phyloP scores from a whole-genome alignment of 1,140 invertebrate genomes.

The Parapsyche elsis region DNA sequence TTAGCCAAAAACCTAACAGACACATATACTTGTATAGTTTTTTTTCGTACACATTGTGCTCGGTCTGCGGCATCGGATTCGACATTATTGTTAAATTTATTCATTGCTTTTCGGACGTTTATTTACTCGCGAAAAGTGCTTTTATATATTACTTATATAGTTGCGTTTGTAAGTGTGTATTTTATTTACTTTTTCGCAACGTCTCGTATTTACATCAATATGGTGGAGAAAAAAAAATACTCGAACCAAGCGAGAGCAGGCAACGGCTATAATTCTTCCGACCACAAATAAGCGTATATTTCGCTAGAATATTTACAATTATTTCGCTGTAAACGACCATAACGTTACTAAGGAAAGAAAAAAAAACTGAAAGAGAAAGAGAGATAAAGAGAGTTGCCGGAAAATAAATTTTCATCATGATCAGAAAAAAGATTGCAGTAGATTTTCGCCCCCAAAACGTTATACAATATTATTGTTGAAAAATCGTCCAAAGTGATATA shows the following conservation, averaged over 20 bases:
- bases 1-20: conserved; percentile 16
- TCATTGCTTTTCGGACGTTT: conserved; percentile 48
- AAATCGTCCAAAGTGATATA: too few species aligned
- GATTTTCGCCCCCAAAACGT: too few species aligned
- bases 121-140: conserved; percentile 35
- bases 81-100: conserved; percentile 49
- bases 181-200: conserved; percentile 28
- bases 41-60: conserved; percentile 16
- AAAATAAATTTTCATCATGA: too few species aligned
- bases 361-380: too few species aligned
- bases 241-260: background rate
- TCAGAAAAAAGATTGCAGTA: too few species aligned
- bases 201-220: conserved; percentile 8
- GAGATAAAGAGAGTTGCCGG: too few species aligned
- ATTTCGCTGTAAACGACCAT: conserved; percentile 21
- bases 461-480: too few species aligned
- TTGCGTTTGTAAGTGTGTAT: background rate
- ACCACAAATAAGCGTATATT: conserved; percentile 7
- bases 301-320: conserved; percentile 14
- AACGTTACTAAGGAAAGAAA: background rate
- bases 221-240: background rate
- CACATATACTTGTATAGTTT: conserved; percentile 7
- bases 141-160: conserved; percentile 30
- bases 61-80: conserved; percentile 16
- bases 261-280: conserved; percentile 14